Evolutionary conservation across 2,113 vertebrate genomes (phyloP).

Genomic region (Lota lota): DNA sequence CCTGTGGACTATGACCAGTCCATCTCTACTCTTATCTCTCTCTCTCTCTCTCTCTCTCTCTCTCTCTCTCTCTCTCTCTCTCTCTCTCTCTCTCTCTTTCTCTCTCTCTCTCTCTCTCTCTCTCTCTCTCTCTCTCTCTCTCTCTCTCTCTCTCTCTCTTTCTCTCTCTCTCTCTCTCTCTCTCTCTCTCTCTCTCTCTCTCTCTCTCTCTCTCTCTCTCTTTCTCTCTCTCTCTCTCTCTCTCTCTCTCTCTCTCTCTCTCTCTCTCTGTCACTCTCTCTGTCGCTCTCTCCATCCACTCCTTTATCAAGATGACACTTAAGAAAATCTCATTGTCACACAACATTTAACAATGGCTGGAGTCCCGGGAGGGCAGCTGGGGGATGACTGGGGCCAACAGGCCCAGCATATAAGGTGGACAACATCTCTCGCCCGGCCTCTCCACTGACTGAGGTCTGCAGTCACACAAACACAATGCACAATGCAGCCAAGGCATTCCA

Average conservation of each 20-base stretch:
- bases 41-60: too few species aligned
- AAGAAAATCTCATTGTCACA: constrained; percentile 72
- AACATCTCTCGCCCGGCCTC: constrained; percentile 30
- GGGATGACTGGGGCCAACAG: constrained; percentile 21
- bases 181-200: not conserved
- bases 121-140: too few species aligned
- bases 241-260: too few species aligned
- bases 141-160: constrained; percentile 18
- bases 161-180: too few species aligned
- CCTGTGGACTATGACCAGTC: constrained; percentile 71
- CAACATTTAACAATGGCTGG: constrained; percentile 73
- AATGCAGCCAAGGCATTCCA: too few species aligned
- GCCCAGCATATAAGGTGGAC: not conserved
- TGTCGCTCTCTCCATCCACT: constrained; percentile 47
- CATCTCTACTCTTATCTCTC: constrained; percentile 52
- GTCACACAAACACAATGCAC: not conserved
- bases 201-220: constrained; percentile 32
- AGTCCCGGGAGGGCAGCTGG: constrained; percentile 50
- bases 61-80: too few species aligned
- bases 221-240: constrained; percentile 21
- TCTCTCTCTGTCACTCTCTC: not conserved
- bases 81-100: not conserved
- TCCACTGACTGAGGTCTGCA: too few species aligned
- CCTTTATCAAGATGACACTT: constrained; percentile 67
- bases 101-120: constrained; percentile 15